Percentiles rank a stretch among this genome's conserved stretches.
Conservation (phyloP, 1,140 invertebrate species). For the Bombus vancouverensis region DNA sequence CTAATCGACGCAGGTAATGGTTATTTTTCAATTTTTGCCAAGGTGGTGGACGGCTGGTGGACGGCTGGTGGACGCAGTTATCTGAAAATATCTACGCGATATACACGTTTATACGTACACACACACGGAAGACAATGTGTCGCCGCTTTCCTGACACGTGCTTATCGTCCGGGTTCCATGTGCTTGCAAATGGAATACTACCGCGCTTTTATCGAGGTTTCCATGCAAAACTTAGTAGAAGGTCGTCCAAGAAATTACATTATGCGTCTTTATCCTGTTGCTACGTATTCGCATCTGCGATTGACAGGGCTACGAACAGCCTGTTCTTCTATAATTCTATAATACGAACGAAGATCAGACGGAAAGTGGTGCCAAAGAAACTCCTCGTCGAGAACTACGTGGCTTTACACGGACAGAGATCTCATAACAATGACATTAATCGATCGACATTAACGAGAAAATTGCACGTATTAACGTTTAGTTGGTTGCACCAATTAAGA, state of each 20-base stretch:
- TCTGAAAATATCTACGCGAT: neutral
- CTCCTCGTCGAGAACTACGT: too few species aligned
- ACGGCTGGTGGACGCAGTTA: too few species aligned
- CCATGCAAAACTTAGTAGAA: conserved; percentile 10
- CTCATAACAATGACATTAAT: too few species aligned
- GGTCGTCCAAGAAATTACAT: neutral
- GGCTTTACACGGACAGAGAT: too few species aligned
- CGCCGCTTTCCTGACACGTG: neutral
- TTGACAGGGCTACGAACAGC: neutral
- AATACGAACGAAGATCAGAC: neutral
- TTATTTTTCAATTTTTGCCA: neutral
- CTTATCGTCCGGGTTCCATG: conserved; percentile 1
- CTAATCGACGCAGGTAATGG: neutral
- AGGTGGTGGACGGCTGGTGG: too few species aligned
- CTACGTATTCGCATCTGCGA: neutral
- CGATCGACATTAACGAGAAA: too few species aligned
- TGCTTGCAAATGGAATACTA: too few species aligned
- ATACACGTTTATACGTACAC: neutral
- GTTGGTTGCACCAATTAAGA: too few species aligned
- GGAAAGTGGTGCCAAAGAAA: too few species aligned
- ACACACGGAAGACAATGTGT: neutral
- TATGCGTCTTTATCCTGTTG: neutral
- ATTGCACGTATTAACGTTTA: too few species aligned
- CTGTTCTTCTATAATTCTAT: neutral
- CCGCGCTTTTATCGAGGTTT: neutral